Conservation (phyloP, 2,797 vertebrate species). For the Glossophaga mutica region DNA sequence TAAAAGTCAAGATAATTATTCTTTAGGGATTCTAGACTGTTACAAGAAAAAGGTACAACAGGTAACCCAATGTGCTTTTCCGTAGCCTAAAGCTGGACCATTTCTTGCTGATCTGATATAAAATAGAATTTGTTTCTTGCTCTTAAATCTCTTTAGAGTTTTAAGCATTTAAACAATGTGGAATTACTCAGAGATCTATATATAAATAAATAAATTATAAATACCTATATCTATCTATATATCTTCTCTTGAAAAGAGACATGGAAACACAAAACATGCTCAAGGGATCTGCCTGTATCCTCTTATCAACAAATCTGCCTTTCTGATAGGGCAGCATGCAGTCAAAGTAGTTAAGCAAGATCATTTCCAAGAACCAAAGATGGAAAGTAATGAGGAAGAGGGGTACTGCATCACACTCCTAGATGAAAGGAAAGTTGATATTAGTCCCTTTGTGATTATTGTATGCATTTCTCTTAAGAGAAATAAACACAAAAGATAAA, state of each 20-base stretch:
- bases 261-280: not conserved
- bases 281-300: not conserved
- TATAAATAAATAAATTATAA: not conserved
- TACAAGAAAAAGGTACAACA: not conserved
- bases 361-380: not conserved
- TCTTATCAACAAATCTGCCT: not conserved
- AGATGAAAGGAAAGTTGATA: not conserved
- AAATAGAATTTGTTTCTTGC: not conserved
- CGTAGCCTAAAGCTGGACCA: not conserved
- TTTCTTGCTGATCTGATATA: not conserved
- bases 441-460: not conserved
- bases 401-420: not conserved
- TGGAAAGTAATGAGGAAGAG: not conserved
- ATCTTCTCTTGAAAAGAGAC: not conserved
- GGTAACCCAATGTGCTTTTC: not conserved
- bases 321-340: not conserved
- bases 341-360: not conserved
- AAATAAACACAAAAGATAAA: not conserved
- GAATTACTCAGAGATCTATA: not conserved
- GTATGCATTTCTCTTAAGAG: constrained; percentile 6
- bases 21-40: not conserved
- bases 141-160: constrained; percentile 43
- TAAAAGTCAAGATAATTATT: constrained; percentile 9
- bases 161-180: not conserved
- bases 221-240: too few species aligned